Evolutionary conservation across 2,797 vertebrate species (phyloP), one percentile per base, ranked within the genome.

Genomic region (Anniella stebbinsi): DNA sequence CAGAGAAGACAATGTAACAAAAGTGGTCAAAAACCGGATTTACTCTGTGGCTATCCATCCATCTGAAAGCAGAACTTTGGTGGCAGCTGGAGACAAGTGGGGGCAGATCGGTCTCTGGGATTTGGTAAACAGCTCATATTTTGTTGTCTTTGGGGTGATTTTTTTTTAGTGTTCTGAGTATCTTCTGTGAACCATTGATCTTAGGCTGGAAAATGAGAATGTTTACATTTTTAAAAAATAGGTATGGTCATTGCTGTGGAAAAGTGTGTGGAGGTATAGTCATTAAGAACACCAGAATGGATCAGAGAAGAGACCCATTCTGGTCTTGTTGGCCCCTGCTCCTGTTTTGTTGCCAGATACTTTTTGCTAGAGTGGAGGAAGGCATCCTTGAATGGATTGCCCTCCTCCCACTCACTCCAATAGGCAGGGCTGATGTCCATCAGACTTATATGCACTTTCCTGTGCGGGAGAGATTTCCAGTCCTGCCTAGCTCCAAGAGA

Each of bases 101-200:
- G 99, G 99, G 0, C 96, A 97, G 38, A 41, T 99, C 11, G 98
- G 98, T 77, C 97, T 99, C 70, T 99, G 98, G 98, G 98, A 98
- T 15, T 83, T 98, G 96, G 98, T 99, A 93, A 94, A 98, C 93
- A 86, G 9, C 84, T 81, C 17, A 2, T 30, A 3, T 7, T 36
- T n/a, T 48, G 4, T 57, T 33, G 51, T 23, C 17, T 66, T 67
- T 66, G 38, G 0, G 30, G 2, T 7, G 21, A 57, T 5, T 10
- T 41, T 1, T 30, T 77, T 30, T 28, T 69, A 30, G 38, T 18
- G 15, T 60, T 30, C 36, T 63, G 10, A 8, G 4, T 41, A 60
- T 9, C 33, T 25, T 73, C 69, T 76, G 28, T 75, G 63, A 30
- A 18, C 33, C 51, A 36, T 66, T 60, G 54, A 60, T 10, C 15